Evolutionary conservation across 2,113 vertebrate genomes (phyloP), one percentile per base, ranked within the genome.

Genomic region (Neodon shergylaensis): DNA sequence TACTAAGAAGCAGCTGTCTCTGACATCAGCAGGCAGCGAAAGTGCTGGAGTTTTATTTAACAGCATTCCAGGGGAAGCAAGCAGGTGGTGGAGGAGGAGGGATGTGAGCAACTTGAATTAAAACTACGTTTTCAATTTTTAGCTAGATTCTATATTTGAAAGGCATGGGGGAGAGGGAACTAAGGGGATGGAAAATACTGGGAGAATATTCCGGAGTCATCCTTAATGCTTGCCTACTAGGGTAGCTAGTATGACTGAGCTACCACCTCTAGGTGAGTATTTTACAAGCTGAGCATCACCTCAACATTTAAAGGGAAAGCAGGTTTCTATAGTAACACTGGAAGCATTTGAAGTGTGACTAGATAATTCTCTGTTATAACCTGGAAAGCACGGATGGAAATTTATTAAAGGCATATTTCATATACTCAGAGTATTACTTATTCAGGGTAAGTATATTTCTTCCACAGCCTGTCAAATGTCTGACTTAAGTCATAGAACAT

Each of bases 301-400:
- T 88, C 61, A 12, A 87, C 88, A 93, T 94, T 79, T 61, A 73
- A 81, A 94, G 61, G 52, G 89, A 92, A 94, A 92, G 44, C 94
- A 88, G 94, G 11, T 97, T 97, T 96, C 96, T 94, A 97, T 97
- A 88, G 96, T 94, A 97, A 97, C 94, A 85, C 52, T 90, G 66
- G 86, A 95, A 94, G 36, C 39, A 73, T 88, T 90, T 93, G 94
- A 96, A 96, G 72, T 63, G 81, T 70, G 84, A 93, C 65, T 66
- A 90, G 90, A 96, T 79, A 96, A 95, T 96, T 90, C 24, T 97
- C 95, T 88, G 47, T 95, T 90, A 87, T 90, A 94, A 84, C 70
- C 65, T 68, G 72, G n/a, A 49, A 83, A 94, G 83, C 70, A 92
- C 36, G 83, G 36, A 81, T 79, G 36, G 52, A 77, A 94, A 94